phyloP scores from a whole-genome alignment of 2,113 vertebrate species.

The Podiceps cristatus region DNA sequence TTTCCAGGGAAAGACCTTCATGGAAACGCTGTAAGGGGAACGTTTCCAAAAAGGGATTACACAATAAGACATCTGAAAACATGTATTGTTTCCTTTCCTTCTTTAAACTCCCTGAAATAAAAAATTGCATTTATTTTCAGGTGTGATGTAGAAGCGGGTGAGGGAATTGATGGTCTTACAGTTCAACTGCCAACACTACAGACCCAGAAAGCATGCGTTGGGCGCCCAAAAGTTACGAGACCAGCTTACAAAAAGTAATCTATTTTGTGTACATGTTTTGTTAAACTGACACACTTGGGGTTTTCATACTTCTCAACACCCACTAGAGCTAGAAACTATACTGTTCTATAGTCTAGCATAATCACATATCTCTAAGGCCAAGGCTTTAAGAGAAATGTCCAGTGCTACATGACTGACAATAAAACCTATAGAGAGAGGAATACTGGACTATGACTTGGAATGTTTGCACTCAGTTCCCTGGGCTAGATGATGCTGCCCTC shows the following conservation, averaged over 20 bases:
- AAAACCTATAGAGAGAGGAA: neutral
- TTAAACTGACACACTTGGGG: neutral
- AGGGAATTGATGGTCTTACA: neutral
- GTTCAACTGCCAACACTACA: neutral
- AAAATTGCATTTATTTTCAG: neutral
- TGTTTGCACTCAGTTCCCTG: accelerated
- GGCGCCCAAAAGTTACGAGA: neutral
- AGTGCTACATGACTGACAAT: neutral
- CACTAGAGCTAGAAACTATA: neutral
- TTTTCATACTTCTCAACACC: neutral
- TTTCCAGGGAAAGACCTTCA: neutral
- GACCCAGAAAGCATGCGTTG: accelerated
- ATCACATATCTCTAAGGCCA: neutral
- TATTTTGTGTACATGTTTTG: neutral
- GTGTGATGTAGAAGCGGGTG: neutral
- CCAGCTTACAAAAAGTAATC: neutral
- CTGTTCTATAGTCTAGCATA: neutral
- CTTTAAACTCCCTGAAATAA: neutral
- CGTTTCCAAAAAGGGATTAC: neutral
- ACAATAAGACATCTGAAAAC: neutral
- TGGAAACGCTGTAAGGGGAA: neutral
- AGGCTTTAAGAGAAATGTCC: neutral
- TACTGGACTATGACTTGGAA: neutral
- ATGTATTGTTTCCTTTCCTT: neutral
- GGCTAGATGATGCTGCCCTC: accelerated